Conservation (phyloP, 2,888 invertebrate genomes). For the Temnothorax rugatulus region DNA sequence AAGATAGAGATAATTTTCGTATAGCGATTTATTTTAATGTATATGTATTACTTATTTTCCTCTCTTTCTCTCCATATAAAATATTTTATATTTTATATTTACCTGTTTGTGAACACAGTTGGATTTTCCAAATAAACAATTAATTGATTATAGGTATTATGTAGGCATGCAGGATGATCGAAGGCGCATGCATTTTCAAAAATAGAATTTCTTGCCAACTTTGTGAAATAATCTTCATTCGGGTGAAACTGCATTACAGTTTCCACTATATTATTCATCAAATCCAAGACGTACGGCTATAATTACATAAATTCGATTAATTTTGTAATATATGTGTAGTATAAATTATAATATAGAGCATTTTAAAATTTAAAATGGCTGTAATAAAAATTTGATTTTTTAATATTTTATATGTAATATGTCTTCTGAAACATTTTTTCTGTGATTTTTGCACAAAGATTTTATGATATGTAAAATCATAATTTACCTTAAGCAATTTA, state of each 20-base stretch:
- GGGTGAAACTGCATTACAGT: conserved; percentile 58
- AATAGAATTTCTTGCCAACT: conserved; percentile 50
- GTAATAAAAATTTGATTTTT: background rate
- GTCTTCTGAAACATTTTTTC: background rate
- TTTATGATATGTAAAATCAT: background rate
- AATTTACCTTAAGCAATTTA: conserved; percentile 33
- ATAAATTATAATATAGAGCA: background rate
- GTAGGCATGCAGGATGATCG: conserved; percentile 62
- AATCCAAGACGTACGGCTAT: conserved; percentile 38
- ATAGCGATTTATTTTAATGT: background rate
- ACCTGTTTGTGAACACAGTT: conserved; percentile 23
- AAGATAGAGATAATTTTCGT: background rate
- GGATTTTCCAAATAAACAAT: conserved; percentile 62
- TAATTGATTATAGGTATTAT: conserved; percentile 62
- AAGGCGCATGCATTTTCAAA: conserved; percentile 62
- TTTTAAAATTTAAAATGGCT: background rate
- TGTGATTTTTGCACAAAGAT: background rate
- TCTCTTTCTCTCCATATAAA: background rate
- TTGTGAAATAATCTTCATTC: conserved; percentile 58
- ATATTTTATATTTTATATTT: conserved; percentile 28
- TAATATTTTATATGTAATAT: background rate
- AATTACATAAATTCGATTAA: conserved; percentile 31
- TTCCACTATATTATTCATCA: conserved; percentile 55
- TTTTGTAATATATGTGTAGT: background rate
- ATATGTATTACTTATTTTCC: background rate